Evolutionary conservation across 2,888 invertebrate genomes (phyloP), one percentile per base, ranked within the genome.

Genomic region (Tryphoninae sp.): DNA sequence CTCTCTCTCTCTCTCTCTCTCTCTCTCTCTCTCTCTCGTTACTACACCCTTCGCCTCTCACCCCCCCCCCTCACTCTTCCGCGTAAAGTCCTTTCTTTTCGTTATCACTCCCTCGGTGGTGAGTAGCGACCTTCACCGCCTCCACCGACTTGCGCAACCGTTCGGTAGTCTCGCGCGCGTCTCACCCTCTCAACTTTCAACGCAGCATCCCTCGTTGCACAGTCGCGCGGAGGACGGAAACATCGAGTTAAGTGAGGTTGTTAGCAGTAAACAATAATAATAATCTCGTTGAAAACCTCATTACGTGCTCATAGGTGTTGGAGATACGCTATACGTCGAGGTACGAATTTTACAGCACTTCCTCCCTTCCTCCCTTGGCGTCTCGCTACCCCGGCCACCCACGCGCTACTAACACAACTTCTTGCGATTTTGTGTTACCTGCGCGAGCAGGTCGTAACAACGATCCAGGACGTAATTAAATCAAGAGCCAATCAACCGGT

Each of bases 261-360:
- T 89, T 88, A 89, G 87, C 87, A 86, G 87, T 89, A 88, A 90
- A 89, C 87, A 89, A 88, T 86, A 90, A 88, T 89, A 89, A 89
- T 89, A 89, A 89, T 89, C 87, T 83, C 84, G 83, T 84, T 86
- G 87, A 88, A 90, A 89, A 90, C 86, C 85, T 86, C 85, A 87
- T 89, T 88, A 87, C 78, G 74, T 79, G 85, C 82, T 78, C 64
- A 75, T 80, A 78, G 80, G 81, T 75, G 77, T 64, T 65, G 62
- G 64, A 62, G 61, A 75, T 72, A 76, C 77, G 76, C 40, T 59
- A 53, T 55, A 19, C 19, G 51, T 83, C 71, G 62, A 61, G 67
- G 84, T 59, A 78, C 62, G 64, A 80, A 69, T 62, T 81, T 69
- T 22, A 23, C 49, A 62, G 49, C 68, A 59, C 74, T 65, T 7